These are phyloP conservation scores for Himantopus leucocephalus DNA, from an alignment of 2,113 vertebrate species.

Conservation along the genomic window DNA sequence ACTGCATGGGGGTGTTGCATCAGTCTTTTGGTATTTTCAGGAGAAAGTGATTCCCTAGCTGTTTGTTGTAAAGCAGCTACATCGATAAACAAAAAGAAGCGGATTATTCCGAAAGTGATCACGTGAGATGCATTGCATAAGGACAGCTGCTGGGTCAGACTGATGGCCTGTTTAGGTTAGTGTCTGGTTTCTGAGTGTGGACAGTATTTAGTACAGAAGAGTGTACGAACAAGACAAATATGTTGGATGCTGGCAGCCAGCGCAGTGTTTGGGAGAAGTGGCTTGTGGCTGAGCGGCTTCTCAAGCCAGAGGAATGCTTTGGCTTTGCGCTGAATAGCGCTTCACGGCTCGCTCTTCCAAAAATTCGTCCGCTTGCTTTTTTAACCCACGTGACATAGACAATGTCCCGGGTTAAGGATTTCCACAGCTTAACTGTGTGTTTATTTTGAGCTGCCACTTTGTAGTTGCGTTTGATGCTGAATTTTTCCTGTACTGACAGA, in stretches of 20 bases:
- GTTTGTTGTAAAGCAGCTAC: not conserved
- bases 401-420: not conserved
- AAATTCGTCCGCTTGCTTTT: not conserved
- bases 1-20: not conserved
- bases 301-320: not conserved
- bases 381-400: not conserved
- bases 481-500: not conserved
- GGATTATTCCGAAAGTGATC: not conserved
- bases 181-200: rapidly evolving
- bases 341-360: rapidly evolving
- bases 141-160: not conserved
- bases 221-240: rapidly evolving
- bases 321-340: not conserved
- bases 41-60: not conserved
- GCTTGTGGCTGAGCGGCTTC: not conserved
- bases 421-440: not conserved
- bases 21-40: not conserved
- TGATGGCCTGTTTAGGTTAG: rapidly evolving
- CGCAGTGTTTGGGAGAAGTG: rapidly evolving
- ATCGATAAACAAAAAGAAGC: not conserved
- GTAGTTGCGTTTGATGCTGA: not conserved
- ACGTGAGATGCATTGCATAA: rapidly evolving
- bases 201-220: not conserved
- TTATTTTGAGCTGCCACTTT: not conserved
- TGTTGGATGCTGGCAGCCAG: not conserved